phyloP scores from a whole-genome alignment of 2,797 vertebrate species.

The Pipistrellus kuhlii region DNA sequence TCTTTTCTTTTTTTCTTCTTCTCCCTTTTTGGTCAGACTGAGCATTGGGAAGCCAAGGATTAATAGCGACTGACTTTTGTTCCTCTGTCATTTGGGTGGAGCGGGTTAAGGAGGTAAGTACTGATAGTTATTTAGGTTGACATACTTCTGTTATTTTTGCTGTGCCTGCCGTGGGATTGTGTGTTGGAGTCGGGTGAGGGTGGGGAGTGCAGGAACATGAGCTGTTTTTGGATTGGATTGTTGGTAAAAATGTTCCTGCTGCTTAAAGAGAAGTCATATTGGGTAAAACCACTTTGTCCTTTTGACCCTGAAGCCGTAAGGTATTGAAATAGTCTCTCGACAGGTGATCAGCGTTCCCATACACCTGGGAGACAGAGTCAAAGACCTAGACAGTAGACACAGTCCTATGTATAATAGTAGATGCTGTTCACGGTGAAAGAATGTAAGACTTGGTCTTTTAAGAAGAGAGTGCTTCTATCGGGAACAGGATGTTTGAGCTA shows the following conservation, averaged over 20 bases:
- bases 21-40: background rate
- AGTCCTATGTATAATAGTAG: background rate
- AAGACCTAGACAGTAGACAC: background rate
- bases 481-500: background rate
- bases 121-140: conserved; percentile 58
- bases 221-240: conserved; percentile 60
- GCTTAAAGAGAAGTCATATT: background rate
- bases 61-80: conserved; percentile 31
- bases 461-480: background rate
- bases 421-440: background rate
- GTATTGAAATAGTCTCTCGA: background rate
- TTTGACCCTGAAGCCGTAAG: background rate
- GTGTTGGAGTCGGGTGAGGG: conserved; percentile 60
- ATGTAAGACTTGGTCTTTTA: background rate
- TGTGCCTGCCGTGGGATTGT: conserved; percentile 67
- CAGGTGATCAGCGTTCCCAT: background rate
- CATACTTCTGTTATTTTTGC: conserved; percentile 71
- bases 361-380: background rate
- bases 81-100: conserved; percentile 18
- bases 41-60: conserved; percentile 33
- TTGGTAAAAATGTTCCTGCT: conserved; percentile 51
- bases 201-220: conserved; percentile 68
- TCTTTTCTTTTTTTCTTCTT: background rate
- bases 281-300: conserved; percentile 46
- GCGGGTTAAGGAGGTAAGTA: background rate